phyloP scores from a whole-genome alignment of 2,888 invertebrate species.

The Cenopis cana region DNA sequence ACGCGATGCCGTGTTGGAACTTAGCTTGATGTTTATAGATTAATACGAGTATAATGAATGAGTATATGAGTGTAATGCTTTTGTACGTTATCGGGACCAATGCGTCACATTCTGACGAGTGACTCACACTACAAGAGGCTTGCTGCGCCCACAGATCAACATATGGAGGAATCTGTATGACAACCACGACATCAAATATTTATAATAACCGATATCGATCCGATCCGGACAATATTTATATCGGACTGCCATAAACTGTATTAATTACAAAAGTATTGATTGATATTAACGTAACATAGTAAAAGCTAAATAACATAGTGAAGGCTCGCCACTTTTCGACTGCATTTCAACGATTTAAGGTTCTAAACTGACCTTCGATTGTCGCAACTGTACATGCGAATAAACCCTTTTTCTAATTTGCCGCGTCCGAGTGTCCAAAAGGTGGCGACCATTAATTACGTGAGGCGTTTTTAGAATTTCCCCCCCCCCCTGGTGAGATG shows the following conservation, averaged over 20 bases:
- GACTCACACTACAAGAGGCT: conserved; percentile 1
- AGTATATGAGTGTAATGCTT: conserved; percentile 69
- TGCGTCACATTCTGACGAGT: conserved; percentile 49
- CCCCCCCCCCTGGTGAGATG: no score
- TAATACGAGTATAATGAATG: no score
- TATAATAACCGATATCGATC: neutral
- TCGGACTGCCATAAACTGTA: neutral
- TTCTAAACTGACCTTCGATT: no score
- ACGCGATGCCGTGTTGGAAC: neutral
- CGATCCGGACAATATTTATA: neutral
- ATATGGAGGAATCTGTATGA: neutral
- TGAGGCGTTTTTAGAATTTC: no score
- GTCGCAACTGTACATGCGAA: no score
- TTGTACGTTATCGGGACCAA: conserved; percentile 69
- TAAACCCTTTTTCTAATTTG: neutral
- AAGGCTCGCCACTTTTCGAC: no score
- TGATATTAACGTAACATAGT: no score
- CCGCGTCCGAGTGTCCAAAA: neutral
- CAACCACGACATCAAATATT: neutral
- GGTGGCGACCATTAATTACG: no score
- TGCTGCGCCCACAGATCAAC: neutral
- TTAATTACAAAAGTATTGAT: no score
- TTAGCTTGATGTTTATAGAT: conserved; percentile 39
- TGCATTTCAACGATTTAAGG: no score
- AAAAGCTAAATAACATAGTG: no score